Evolutionary conservation across 1,140 invertebrate genomes (phyloP), one percentile per base, ranked within the genome.

Genomic region (Pachypsylla venusta): DNA sequence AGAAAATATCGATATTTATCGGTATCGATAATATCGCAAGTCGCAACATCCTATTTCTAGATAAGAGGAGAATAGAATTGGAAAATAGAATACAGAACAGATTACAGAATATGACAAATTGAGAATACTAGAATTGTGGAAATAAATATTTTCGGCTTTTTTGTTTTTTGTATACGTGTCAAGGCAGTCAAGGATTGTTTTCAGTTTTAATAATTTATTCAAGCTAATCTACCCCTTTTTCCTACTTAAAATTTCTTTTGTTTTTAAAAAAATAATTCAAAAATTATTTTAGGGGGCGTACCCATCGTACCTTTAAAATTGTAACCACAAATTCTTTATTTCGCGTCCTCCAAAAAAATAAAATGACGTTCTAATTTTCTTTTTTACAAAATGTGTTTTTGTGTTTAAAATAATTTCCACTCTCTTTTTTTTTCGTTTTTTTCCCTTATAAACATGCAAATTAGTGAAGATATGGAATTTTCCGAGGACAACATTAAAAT

Each of bases 151-250:
- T n/a, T n/a, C n/a, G n/a, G n/a, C n/a, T 10, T 19, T 10, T 48
- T 48, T n/a, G n/a, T 35, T n/a, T 35, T 48, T 19, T 48, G 42
- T 48, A 22, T 48, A 48, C 42, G 42, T 48, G 42, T 48, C 42
- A 35, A 16, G 16, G 10, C 30, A 35, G 30, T 10, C 10, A 35
- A 35, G 30, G 16, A 35, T 35, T 35, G 10, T 35, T 16, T 35
- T 35, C 30, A 35, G 16, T 35, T 35, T 16, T 35, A 10, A 35
- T 16, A 35, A 35, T 12, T 12, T 12, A 10, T 16, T 10, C 16
- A 12, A 35, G 10, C 30, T 35, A 16, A 35, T 35, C 30, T 10
- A 35, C 16, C 16, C 16, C 30, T 35, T 10, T 12, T 12, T 35
- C 10, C 30, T 48, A 48, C 16, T 19, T 48, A 19, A 19, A 19